A percentile compares a stretch with the other conserved stretches of the same genome.
Conservation (phyloP, 2,113 vertebrate species). For the Mustelus asterias region DNA sequence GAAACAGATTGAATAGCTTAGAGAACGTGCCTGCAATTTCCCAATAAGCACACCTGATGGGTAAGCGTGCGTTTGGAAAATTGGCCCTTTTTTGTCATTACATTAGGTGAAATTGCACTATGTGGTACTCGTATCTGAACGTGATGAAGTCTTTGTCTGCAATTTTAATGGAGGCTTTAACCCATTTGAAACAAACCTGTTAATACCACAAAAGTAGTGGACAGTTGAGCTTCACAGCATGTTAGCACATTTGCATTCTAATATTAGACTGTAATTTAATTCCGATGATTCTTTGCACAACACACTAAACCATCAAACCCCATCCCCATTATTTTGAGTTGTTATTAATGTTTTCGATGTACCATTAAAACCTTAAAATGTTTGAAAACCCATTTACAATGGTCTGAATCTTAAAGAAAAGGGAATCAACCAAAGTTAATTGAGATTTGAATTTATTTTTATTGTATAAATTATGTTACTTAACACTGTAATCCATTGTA, state of each 20-base stretch:
- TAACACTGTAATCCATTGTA: neutral
- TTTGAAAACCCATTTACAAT: neutral
- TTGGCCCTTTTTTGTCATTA: neutral
- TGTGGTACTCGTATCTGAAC: neutral
- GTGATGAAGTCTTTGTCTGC: neutral
- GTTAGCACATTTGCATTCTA: neutral
- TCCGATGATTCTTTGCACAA: neutral
- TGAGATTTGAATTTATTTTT: neutral
- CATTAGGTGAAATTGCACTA: neutral
- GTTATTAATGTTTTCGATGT: neutral
- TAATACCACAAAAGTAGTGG: neutral
- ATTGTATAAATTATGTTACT: neutral
- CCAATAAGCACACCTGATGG: neutral
- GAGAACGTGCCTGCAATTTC: neutral
- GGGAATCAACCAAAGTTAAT: neutral
- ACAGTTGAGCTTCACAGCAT: neutral
- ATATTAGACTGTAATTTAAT: neutral
- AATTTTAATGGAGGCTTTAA: neutral
- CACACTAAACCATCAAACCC: neutral
- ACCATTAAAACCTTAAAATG: neutral
- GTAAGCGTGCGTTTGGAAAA: slow-evolving; percentile 15
- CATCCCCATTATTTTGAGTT: neutral
- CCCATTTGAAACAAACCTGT: slow-evolving; percentile 14
- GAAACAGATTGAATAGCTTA: neutral
- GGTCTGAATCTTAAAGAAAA: neutral